phyloP scores from a whole-genome alignment of 2,797 vertebrate genomes.

The Coccyzus lansbergi region DNA sequence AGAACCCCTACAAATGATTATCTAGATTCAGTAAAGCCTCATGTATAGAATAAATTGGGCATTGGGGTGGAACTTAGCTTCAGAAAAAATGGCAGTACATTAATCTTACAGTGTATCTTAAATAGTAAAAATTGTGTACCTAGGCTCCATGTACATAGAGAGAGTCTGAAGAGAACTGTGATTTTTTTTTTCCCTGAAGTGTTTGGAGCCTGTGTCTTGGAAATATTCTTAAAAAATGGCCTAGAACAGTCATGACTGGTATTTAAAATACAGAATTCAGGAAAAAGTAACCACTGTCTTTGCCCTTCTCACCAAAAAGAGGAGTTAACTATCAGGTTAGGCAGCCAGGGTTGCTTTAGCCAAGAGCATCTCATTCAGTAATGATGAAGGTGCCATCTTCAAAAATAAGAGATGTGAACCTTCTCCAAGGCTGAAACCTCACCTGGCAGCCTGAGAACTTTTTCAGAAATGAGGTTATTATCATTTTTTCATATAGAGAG shows the following conservation, averaged over 20 bases:
- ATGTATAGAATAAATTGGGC: not conserved
- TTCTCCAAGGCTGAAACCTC: not conserved
- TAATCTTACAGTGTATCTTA: not conserved
- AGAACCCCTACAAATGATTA: not conserved
- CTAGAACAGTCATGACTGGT: not conserved
- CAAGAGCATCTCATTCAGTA: not conserved
- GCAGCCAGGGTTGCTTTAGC: not conserved
- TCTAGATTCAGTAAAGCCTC: not conserved
- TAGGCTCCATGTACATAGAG: not conserved
- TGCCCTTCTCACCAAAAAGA: not conserved
- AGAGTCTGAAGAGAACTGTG: not conserved
- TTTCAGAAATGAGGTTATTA: not conserved
- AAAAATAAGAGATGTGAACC: not conserved
- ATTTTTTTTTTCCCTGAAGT: not conserved
- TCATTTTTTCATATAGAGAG: not conserved
- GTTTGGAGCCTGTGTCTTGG: not conserved
- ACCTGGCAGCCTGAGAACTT: not conserved
- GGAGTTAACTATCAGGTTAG: not conserved
- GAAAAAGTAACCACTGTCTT: not conserved
- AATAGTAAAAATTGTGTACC: not conserved
- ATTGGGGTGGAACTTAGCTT: not conserved
- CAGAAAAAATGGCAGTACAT: not conserved
- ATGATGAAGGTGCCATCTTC: not conserved
- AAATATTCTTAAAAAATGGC: not conserved
- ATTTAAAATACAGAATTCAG: not conserved